Evolutionary conservation across 2,113 vertebrate species (phyloP).

Genomic region (Crotalus horridus): DNA sequence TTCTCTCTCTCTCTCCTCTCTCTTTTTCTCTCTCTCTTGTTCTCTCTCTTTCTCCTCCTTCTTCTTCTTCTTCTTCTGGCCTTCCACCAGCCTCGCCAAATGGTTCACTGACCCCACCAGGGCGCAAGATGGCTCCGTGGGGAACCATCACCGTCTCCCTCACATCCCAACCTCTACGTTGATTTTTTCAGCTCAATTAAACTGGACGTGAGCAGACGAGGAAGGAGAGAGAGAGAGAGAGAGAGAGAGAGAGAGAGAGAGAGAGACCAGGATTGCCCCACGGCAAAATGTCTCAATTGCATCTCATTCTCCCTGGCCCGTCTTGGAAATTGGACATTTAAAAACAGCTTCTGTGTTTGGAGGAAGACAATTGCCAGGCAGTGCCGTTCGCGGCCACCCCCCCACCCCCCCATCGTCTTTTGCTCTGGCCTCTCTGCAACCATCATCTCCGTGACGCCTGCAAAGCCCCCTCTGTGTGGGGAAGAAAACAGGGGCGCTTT

Average conservation of each 20-base stretch:
- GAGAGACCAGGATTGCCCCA: not conserved
- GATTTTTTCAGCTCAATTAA: conserved; percentile 2
- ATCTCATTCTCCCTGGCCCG: not conserved
- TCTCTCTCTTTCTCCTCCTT: no score
- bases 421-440: not conserved
- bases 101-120: accelerated
- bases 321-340: conserved; percentile 18
- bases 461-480: conserved; percentile 60
- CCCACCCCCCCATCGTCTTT: not conserved
- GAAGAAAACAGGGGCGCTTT: conserved; percentile 65
- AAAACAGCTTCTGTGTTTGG: conserved; percentile 22
- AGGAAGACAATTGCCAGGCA: conserved; percentile 15
- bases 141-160: not conserved
- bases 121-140: not conserved
- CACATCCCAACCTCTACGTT: not conserved
- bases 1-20: no score
- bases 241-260: not conserved
- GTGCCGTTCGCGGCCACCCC: not conserved
- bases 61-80: conserved; percentile 25
- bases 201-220: not conserved
- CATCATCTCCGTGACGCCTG: conserved; percentile 17
- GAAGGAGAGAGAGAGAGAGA: not conserved
- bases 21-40: accelerated
- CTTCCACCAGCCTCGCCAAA: not conserved
- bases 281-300: not conserved